A percentile compares a stretch with the other conserved stretches of the same genome.
Evolutionary conservation across 2,888 invertebrate genomes (phyloP).

Genomic region (Drosophila eohydei): DNA sequence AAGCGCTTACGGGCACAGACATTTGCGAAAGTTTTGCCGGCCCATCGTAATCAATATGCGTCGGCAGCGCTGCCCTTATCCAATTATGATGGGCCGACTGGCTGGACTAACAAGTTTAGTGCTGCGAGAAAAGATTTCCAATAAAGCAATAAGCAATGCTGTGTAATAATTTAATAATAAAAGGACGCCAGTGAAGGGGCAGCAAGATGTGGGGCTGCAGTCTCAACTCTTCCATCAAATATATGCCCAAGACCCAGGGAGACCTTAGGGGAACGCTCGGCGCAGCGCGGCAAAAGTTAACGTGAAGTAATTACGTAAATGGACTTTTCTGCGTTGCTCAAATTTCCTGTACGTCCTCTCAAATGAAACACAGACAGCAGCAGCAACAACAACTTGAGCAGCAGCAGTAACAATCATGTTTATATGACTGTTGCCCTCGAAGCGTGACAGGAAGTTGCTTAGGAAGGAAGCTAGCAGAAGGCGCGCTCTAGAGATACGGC

Average conservation of each 20-base stretch:
- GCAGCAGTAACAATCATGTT: slow-evolving; percentile 56
- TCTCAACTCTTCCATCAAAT: slow-evolving; percentile 40
- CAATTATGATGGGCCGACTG: slow-evolving; percentile 46
- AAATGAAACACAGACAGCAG: slow-evolving; percentile 53
- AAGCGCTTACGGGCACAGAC: slow-evolving; percentile 14
- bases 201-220: slow-evolving; percentile 10
- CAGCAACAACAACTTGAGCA: slow-evolving; percentile 14
- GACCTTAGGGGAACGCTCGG: slow-evolving; percentile 21
- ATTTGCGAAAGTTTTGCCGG: slow-evolving; percentile 25
- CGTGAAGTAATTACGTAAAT: slow-evolving; percentile 80
- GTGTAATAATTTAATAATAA: slow-evolving; percentile 70
- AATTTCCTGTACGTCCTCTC: slow-evolving; percentile 75
- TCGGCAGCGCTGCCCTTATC: slow-evolving; percentile 38
- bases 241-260: slow-evolving; percentile 20
- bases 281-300: slow-evolving; percentile 67
- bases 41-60: slow-evolving; percentile 51
- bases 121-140: slow-evolving; percentile 62
- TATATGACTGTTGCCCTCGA: slow-evolving; percentile 68
- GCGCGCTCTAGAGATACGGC: slow-evolving; percentile 46
- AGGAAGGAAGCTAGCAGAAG: slow-evolving; percentile 74
- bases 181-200: slow-evolving; percentile 30
- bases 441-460: slow-evolving; percentile 76
- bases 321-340: slow-evolving; percentile 76
- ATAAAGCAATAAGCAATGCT: slow-evolving; percentile 69
- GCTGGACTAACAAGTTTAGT: slow-evolving; percentile 42